Conservation (phyloP, 1,140 invertebrate species). For the Phymorhynchus buccinoides region DNA sequence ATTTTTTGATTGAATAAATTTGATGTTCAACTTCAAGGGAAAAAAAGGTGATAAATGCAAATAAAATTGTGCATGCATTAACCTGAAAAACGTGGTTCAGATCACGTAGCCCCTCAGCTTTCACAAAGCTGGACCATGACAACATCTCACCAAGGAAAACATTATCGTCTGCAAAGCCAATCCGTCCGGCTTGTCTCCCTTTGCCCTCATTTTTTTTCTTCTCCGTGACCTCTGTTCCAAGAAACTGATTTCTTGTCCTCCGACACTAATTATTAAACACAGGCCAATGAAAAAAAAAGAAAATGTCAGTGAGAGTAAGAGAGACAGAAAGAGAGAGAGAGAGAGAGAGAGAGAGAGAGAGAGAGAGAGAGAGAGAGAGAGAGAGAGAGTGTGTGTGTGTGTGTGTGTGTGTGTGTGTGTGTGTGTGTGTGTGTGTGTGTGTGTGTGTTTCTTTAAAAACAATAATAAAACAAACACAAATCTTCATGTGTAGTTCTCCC, state of each 20-base stretch:
- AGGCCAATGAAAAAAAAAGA: too few species aligned
- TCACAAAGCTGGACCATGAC: not conserved
- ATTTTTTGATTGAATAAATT: too few species aligned
- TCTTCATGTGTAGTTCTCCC: too few species aligned
- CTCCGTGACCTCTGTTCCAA: too few species aligned
- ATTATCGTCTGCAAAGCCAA: not conserved
- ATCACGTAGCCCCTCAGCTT: not conserved
- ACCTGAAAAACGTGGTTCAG: not conserved
- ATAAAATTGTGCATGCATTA: not conserved
- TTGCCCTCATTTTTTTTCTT: not conserved
- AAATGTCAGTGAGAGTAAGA: not conserved
- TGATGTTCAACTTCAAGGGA: too few species aligned
- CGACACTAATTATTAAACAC: too few species aligned
- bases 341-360: not conserved
- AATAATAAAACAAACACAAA: too few species aligned
- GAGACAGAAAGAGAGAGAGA: not conserved
- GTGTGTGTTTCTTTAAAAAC: too few species aligned
- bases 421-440: too few species aligned
- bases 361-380: slow-evolving; percentile 17
- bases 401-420: not conserved
- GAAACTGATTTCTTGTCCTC: too few species aligned
- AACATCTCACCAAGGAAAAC: not conserved
- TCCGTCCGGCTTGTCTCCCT: not conserved
- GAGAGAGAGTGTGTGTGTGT: not conserved
- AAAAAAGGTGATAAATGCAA: too few species aligned